Conservation (phyloP, 2,888 invertebrate species). For the Tupiocoris notatus region DNA sequence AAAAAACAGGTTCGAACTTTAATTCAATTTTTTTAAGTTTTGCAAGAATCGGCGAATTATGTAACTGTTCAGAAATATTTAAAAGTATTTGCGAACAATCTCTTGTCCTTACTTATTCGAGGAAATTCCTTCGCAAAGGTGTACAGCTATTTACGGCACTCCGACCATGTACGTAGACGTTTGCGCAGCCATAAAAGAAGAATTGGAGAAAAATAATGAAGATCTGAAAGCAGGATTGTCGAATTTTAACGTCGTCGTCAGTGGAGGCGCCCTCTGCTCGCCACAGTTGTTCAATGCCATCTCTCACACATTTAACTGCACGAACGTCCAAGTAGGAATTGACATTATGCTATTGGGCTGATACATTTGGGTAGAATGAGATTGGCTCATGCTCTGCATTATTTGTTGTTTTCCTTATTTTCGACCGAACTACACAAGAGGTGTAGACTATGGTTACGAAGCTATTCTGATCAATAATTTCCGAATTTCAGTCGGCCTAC, state of each 20-base stretch:
- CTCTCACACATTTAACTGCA: conserved; percentile 48
- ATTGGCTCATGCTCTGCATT: background rate
- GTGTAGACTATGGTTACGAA: too few relatives aligned
- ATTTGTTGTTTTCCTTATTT: too few relatives aligned
- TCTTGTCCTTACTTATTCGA: too few relatives aligned
- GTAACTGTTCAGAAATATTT: too few relatives aligned
- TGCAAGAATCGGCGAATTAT: too few relatives aligned
- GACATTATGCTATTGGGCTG: background rate
- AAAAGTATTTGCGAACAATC: too few relatives aligned
- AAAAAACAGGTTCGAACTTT: conserved; percentile 70
- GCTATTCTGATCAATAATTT: too few relatives aligned
- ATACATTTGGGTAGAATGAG: background rate
- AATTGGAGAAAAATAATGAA: background rate
- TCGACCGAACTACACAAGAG: too few relatives aligned
- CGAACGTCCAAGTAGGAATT: conserved; percentile 45
- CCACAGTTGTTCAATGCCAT: conserved; percentile 61
- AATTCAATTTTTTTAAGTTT: too few relatives aligned
- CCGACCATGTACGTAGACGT: conserved; percentile 86
- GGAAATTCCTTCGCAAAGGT: too few relatives aligned
- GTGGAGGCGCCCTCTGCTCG: conserved; percentile 73
- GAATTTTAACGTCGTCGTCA: conserved; percentile 61
- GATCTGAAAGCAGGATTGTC: conserved; percentile 46
- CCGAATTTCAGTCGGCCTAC: conserved; percentile 57
- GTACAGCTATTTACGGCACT: conserved; percentile 71
- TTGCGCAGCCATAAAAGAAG: conserved; percentile 54